Percentiles rank a stretch among this genome's conserved stretches.
These are phyloP conservation scores for Enteromius thamalakanensis DNA, from an alignment of 2,797 vertebrate species.

Conservation along the genomic window DNA sequence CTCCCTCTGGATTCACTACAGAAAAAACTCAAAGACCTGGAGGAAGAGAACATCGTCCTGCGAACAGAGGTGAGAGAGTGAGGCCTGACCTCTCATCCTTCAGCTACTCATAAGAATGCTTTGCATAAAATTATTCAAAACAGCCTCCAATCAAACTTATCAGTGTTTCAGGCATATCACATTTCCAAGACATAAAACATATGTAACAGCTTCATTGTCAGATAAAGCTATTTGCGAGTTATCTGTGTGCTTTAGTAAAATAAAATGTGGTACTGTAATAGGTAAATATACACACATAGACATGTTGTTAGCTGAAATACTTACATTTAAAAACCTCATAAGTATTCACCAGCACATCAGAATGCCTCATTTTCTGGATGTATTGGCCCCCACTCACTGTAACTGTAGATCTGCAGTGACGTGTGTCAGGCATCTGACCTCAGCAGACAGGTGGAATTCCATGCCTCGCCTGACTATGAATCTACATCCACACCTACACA, in stretches of 20 bases:
- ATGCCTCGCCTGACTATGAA: neutral
- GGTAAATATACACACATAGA: neutral
- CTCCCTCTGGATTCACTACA: conserved; percentile 95
- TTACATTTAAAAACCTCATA: neutral
- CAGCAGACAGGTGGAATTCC: conserved; percentile 33
- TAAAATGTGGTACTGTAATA: neutral
- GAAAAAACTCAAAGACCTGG: conserved; percentile 96
- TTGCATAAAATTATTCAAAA: conserved; percentile 32
- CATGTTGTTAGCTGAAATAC: neutral
- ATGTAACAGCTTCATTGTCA: neutral
- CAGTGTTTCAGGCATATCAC: neutral
- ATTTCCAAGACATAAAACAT: neutral
- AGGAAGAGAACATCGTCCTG: conserved; percentile 94
- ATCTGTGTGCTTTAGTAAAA: conserved; percentile 17
- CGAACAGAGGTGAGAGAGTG: conserved; percentile 84
- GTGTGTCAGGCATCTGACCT: conserved; percentile 1
- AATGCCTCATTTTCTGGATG: neutral
- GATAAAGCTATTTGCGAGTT: neutral
- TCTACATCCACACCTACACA: neutral
- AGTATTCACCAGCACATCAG: neutral
- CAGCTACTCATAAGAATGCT: neutral
- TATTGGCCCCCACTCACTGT: neutral
- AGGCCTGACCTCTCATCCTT: neutral
- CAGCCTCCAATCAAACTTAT: neutral
- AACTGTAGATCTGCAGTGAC: conserved; percentile 31